Evolutionary conservation across 1,140 invertebrate genomes (phyloP).

Genomic region (Diplogasteroides magnus): DNA sequence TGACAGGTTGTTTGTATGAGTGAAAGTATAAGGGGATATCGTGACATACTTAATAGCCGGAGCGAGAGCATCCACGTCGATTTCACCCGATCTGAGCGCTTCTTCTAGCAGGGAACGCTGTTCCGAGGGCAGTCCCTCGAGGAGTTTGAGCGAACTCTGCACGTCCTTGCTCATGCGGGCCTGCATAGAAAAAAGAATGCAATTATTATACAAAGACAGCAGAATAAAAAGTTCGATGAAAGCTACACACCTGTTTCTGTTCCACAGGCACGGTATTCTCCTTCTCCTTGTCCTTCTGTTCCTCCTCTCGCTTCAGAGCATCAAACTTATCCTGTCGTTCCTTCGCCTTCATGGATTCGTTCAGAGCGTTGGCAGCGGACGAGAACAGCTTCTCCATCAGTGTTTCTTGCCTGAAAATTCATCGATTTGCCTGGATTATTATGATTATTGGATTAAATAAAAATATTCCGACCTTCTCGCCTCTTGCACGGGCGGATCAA

Average conservation of each 20-base stretch:
- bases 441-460: slow-evolving; percentile 9
- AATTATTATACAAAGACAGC: neutral
- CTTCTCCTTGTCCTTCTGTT: neutral
- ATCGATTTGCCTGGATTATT: slow-evolving; percentile 3
- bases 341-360: slow-evolving; percentile 8
- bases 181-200: too few species aligned
- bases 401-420: slow-evolving; percentile 4
- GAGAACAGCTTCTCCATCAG: slow-evolving; percentile 17
- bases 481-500: slow-evolving; percentile 3
- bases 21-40: neutral
- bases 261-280: neutral
- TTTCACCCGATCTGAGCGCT: slow-evolving; percentile 42
- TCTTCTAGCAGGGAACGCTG: slow-evolving; percentile 40
- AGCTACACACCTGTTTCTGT: neutral
- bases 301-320: neutral
- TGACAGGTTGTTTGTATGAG: slow-evolving; percentile 1
- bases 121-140: slow-evolving; percentile 35
- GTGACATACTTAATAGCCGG: slow-evolving; percentile 32
- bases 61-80: slow-evolving; percentile 32
- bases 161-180: slow-evolving; percentile 3
- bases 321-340: slow-evolving; percentile 1
- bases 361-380: slow-evolving; percentile 9
- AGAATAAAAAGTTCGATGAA: neutral
- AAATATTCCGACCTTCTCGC: slow-evolving; percentile 13
- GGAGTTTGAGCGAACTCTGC: slow-evolving; percentile 22